Conservation (phyloP, 2,888 invertebrate genomes). For the Cenopis cana region DNA sequence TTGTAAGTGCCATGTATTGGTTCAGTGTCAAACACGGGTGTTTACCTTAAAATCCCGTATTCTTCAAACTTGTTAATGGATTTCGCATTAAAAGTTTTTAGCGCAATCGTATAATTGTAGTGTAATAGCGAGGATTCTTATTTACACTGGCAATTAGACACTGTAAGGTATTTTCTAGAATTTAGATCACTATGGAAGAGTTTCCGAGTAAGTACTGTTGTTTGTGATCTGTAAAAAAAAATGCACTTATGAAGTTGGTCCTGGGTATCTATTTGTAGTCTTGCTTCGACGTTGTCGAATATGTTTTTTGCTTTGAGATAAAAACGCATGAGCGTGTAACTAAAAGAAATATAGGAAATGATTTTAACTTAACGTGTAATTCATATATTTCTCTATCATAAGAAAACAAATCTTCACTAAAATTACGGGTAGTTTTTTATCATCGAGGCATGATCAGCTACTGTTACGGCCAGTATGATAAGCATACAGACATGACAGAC, state of each 20-base stretch:
- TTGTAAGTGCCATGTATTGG: no score
- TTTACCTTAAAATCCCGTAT: no score
- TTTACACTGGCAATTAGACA: conserved; percentile 23
- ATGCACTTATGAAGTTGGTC: not conserved
- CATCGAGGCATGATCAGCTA: no score
- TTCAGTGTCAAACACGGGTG: no score
- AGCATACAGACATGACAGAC: no score
- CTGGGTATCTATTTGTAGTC: not conserved
- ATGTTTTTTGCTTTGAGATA: not conserved
- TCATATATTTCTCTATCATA: no score
- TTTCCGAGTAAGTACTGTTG: not conserved
- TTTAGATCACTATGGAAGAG: not conserved
- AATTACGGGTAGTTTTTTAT: no score
- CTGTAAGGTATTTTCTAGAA: conserved; percentile 4
- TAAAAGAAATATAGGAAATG: no score
- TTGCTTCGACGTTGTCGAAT: not conserved
- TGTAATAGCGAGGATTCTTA: not conserved
- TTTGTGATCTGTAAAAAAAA: not conserved
- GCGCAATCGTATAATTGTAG: conserved; percentile 8
- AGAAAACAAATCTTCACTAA: no score
- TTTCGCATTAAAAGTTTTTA: conserved; percentile 30
- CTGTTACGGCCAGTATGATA: no score
- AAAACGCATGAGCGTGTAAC: no score
- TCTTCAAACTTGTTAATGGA: conserved; percentile 27
- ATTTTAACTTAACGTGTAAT: no score